These are phyloP conservation scores for Porites divaricata DNA, from an alignment of 92 coral and sea anemone species.

Conservation along the genomic window DNA sequence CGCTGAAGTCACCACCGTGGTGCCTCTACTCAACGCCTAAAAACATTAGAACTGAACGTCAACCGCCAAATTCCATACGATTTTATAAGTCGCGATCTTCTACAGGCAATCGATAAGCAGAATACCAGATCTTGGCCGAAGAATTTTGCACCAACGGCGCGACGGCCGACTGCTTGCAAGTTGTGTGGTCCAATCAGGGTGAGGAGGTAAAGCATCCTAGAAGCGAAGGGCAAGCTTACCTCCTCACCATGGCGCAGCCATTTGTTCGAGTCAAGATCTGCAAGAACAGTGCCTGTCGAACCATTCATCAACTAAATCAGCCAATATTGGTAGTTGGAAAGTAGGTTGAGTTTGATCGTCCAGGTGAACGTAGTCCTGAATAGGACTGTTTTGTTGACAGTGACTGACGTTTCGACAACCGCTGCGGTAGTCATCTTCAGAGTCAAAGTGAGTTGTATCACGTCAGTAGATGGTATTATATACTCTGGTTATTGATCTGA, in stretches of 20 bases:
- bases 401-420: no score
- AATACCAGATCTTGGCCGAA: background rate
- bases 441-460: no score
- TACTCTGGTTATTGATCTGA: no score
- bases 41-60: background rate
- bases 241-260: slow-evolving; percentile 12
- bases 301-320: background rate
- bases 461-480: no score
- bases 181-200: slow-evolving; percentile 17
- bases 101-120: background rate
- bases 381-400: no score
- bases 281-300: background rate
- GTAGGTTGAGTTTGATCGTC: background rate
- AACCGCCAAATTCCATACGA: background rate
- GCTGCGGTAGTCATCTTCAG: no score
- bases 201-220: slow-evolving; percentile 19
- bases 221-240: slow-evolving; percentile 27
- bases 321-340: no score
- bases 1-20: no score
- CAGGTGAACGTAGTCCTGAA: no score
- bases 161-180: slow-evolving; percentile 5
- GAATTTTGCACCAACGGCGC: background rate
- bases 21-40: background rate
- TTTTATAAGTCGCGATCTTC: background rate
- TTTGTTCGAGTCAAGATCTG: slow-evolving; percentile 3